Conservation (phyloP, 64 coral and sea anemone genomes). For the Montipora foliosa region DNA sequence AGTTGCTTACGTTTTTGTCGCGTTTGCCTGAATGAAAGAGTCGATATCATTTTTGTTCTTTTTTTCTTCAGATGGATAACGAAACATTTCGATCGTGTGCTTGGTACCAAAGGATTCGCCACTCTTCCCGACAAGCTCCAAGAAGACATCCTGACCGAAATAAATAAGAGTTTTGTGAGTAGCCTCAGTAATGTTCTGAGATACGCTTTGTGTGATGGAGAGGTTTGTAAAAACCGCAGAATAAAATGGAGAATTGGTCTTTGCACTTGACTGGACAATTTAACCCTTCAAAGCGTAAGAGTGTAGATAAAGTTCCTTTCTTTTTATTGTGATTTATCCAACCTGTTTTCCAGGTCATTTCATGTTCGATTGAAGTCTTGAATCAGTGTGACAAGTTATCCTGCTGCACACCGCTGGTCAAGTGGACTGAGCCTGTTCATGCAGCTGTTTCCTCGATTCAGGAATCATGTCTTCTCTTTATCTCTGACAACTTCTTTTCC, state of each 20-base stretch:
- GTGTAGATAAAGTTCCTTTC: no score
- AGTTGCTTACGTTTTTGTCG: no score
- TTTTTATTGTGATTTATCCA: neutral
- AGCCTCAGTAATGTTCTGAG: no score
- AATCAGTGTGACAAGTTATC: constrained; percentile 76
- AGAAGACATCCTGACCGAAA: constrained; percentile 32
- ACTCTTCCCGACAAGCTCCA: constrained; percentile 37
- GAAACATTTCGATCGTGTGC: constrained; percentile 60
- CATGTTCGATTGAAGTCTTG: constrained; percentile 65
- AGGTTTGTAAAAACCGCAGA: no score
- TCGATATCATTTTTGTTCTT: neutral
- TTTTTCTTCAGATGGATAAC: constrained; percentile 53
- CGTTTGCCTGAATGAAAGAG: neutral
- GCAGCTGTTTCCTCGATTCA: constrained; percentile 33
- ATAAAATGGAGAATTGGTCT: no score
- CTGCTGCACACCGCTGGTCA: constrained; percentile 76
- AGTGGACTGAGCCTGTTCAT: constrained; percentile 81
- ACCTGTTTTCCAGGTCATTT: constrained; percentile 19
- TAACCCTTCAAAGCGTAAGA: no score
- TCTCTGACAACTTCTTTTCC: constrained; percentile 28
- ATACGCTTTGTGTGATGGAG: no score
- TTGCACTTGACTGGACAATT: no score
- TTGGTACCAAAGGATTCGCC: constrained; percentile 43
- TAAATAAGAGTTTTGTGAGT: constrained; percentile 52
- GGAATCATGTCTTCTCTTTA: constrained; percentile 67